Percentiles rank a stretch among this genome's conserved stretches.
Conservation (phyloP, 2,797 vertebrate species). For the Poecilia picta region DNA sequence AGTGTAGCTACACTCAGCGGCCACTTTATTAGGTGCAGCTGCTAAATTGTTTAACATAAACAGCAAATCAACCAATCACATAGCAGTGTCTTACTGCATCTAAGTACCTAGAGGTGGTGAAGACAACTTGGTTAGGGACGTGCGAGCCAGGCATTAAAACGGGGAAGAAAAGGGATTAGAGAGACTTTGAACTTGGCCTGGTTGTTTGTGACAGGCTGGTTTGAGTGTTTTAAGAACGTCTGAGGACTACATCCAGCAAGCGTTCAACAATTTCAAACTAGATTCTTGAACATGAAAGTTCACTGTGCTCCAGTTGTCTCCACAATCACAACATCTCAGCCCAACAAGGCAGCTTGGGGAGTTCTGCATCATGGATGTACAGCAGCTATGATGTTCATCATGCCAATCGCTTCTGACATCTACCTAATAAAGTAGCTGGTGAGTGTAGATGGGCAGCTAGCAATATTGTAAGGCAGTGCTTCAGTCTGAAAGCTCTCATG, state of each 20-base stretch:
- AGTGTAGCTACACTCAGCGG: neutral
- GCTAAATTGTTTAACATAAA: conserved; percentile 1
- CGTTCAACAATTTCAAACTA: neutral
- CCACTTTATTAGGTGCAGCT: neutral
- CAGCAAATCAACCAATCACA: neutral
- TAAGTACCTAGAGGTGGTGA: neutral
- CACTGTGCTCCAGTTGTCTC: neutral
- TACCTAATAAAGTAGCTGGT: neutral
- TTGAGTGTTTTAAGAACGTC: neutral
- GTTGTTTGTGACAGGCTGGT: neutral
- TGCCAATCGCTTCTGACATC: neutral
- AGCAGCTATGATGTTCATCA: neutral
- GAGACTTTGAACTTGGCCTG: neutral
- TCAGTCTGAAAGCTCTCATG: conserved; percentile 10
- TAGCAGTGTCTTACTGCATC: neutral
- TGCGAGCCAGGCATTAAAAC: neutral
- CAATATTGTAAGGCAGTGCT: conserved; percentile 21
- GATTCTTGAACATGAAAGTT: neutral
- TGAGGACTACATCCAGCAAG: neutral
- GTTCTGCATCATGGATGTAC: neutral
- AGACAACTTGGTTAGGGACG: neutral
- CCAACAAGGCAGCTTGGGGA: neutral
- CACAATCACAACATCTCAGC: neutral
- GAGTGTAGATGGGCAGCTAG: conserved; percentile 26
- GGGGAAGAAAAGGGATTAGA: neutral